Base-by-base conservation (phyloP, 2,113 vertebrate species). In the Hippocampus guttulatus region DNA sequence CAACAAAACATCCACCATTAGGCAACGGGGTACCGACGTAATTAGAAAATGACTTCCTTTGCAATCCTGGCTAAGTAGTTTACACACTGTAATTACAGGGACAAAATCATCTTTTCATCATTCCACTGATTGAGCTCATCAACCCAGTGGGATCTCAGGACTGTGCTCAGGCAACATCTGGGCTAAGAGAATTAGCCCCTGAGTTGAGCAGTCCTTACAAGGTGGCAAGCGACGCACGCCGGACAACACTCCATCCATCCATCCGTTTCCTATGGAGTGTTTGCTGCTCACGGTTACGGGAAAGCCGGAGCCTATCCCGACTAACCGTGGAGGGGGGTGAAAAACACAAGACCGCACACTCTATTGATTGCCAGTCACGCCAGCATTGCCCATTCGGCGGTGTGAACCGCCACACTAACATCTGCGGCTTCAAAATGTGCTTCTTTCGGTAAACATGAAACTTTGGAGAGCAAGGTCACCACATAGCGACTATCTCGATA, bases 21-120 rank as follows among this genome's bases (percentile, higher is more conserved):
- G 96, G 96, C 96, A 96, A 96, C 95, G 95, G 95, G 96, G 95
- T 96, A 95, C 94, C 95, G 88, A 95, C 95, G 93, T 97, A 98
- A 97, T 97, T 98, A 96, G 96, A 98, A 98, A 98, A 98, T 98
- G 95, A 96, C 96, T 98, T 98, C 96, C 96, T 98, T 97, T 96
- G 96, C 95, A 97, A 98, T 97, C 95, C 95, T 95, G 95, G 96
- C 95, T 98, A 98, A 98, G 96, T 98, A 98, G 95, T 98, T 98
- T 98, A 98, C 95, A 98, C 95, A 96, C 95, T 96, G 96, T 91
- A 91, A 92, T 91, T 91, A 91, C 85, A 92, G 88, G 90, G 96
- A 96, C 95, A 96, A 98, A 98, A 98, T 98, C 96, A 98, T 97
- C 96, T 98, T 96, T 97, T 96, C 96, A 96, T 97, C 95, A 98